phyloP scores from a whole-genome alignment of 2,888 invertebrate species.

The Thalpophila matura region DNA sequence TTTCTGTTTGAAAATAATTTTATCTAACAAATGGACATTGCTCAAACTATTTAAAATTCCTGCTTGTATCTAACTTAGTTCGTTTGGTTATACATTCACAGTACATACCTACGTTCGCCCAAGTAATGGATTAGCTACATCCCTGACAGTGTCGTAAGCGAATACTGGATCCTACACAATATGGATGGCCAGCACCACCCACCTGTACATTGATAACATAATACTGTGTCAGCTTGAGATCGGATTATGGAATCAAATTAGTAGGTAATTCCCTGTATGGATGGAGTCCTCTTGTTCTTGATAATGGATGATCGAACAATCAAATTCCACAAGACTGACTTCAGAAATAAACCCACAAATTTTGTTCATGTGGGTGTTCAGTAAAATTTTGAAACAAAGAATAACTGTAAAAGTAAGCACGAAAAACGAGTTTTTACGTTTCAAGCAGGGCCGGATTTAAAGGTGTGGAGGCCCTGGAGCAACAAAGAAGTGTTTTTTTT shows the following conservation, averaged over 20 bases:
- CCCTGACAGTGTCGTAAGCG: conserved; percentile 15
- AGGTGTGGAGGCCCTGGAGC: no score
- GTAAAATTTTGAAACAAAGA: no score
- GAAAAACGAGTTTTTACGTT: no score
- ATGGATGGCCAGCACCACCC: conserved; percentile 8
- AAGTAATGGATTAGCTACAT: conserved; percentile 28
- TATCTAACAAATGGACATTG: not conserved
- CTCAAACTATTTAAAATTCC: not conserved
- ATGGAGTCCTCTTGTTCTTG: no score
- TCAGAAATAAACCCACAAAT: conserved; percentile 2
- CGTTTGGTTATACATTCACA: not conserved
- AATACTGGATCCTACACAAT: conserved; percentile 17
- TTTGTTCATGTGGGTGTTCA: no score
- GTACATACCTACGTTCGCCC: not conserved
- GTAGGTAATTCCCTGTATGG: no score
- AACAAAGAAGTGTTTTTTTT: no score
- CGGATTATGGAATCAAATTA: conserved; percentile 19
- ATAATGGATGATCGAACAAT: not conserved
- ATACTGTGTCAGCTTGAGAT: conserved; percentile 4
- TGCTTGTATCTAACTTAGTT: not conserved
- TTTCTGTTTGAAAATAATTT: not conserved
- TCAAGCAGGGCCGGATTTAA: no score
- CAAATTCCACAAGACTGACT: not conserved
- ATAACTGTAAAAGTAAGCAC: not conserved
- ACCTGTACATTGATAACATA: conserved; percentile 35